Conservation (phyloP, 2,888 invertebrate species). For the Rhorus exstirpatorius region DNA sequence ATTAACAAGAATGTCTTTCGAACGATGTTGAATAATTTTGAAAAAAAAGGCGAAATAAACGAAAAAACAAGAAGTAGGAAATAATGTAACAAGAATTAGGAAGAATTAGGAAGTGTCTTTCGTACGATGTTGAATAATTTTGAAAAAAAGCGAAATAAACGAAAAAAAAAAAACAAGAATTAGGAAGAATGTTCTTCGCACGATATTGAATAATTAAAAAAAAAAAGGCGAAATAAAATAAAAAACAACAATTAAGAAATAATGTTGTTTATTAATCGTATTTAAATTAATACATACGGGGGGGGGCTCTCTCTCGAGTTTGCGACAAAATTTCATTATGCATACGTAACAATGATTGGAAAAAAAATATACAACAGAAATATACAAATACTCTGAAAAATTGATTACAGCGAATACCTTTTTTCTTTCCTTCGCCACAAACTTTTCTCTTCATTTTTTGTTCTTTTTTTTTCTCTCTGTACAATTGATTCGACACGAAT, state of each 20-base stretch:
- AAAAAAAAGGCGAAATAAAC: no score
- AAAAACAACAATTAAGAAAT: conserved; percentile 73
- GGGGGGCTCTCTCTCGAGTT: conserved; percentile 75
- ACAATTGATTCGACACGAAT: conserved; percentile 60
- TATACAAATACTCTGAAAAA: conserved; percentile 69
- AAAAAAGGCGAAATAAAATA: background rate
- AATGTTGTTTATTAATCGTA: conserved; percentile 79
- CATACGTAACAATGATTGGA: conserved; percentile 79
- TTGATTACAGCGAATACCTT: conserved; percentile 49
- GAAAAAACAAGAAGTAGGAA: no score
- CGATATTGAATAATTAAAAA: background rate
- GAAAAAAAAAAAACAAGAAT: background rate
- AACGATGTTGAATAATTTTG: no score
- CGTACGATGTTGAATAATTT: background rate
- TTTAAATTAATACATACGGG: conserved; percentile 81
- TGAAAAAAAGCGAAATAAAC: background rate
- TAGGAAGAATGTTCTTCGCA: conserved; percentile 22
- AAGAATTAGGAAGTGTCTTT: no score
- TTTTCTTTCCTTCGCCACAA: conserved; percentile 6
- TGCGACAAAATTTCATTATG: conserved; percentile 76
- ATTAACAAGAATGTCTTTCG: no score
- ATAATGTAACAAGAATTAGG: background rate
- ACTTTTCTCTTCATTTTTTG: conserved; percentile 11
- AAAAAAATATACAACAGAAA: conserved; percentile 82
- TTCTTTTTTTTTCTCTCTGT: conserved; percentile 47